A percentile compares a stretch with the other conserved stretches of the same genome.
Evolutionary conservation across 2,888 invertebrate genomes (phyloP).

Genomic region (Gymnocheta viridis): DNA sequence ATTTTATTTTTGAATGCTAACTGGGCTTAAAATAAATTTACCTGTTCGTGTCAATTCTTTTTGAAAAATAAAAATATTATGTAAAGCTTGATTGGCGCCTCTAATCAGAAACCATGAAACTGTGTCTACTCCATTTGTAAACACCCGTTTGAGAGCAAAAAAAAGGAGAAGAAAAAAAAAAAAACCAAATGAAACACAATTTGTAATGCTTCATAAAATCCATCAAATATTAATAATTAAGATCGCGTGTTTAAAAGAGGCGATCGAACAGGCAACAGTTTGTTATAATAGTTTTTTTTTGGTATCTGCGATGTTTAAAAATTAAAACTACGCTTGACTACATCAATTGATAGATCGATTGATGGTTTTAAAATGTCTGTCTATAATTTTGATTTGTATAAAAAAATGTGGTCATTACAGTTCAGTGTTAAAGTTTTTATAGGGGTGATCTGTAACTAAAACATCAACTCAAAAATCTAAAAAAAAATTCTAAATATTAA

Average conservation of each 20-base stretch:
- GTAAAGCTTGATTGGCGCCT: constrained; percentile 65
- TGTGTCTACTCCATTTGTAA: constrained; percentile 36
- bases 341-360: constrained; percentile 69
- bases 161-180: background rate
- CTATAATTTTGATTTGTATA: constrained; percentile 43
- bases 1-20: background rate
- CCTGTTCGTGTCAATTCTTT: constrained; percentile 60
- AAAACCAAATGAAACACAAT: constrained; percentile 1
- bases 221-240: constrained; percentile 68
- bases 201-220: constrained; percentile 69
- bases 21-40: constrained; percentile 31
- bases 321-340: constrained; percentile 56
- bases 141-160: constrained; percentile 8
- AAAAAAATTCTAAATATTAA: background rate
- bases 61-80: constrained; percentile 58
- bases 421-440: background rate
- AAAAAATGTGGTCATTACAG: constrained; percentile 15
- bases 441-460: constrained; percentile 47
- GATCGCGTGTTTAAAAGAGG: constrained; percentile 64
- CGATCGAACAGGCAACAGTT: constrained; percentile 52
- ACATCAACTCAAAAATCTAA: background rate
- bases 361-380: constrained; percentile 53
- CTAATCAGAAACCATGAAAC: constrained; percentile 61
- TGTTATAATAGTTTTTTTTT: background rate
- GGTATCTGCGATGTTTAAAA: background rate